Evolutionary conservation across 2,888 invertebrate genomes (phyloP), one percentile per base, ranked within the genome.

Genomic region (Gari tellinella): DNA sequence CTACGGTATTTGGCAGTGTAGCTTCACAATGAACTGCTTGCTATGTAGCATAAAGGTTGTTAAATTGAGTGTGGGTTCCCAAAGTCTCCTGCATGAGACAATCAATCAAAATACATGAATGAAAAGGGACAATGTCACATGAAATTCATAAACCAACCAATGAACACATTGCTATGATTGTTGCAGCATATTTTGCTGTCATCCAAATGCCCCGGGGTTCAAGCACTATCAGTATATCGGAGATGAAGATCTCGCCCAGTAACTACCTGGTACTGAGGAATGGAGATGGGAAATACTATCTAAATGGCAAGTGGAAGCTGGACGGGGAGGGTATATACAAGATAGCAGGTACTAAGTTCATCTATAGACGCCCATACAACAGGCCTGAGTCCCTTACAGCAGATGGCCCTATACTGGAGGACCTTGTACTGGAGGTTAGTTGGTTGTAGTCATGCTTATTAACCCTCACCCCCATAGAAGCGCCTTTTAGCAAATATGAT

Each of bases 221-320:
- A n/a, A 98, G 97, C 0, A 96, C 96, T 88, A 96, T 99, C 83
- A 91, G 93, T 17, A 95, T 99, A 63, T 94, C 94, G 82, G 99
- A 99, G 94, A 91, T 94, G 2, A 93, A 93, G 46, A 94, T 96
- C 1, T 97, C 98, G 0, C 96, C 95, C 89, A 98, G 95, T 90
- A 99, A 99, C 93, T 98, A 97, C 92, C 94, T 97, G 83, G 98
- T 98, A 5, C 94, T 98, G 55, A 94, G 97, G 80, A 97, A 97
- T 91, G 93, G 94, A 63, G 94, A 95, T 52, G 96, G 96, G 3
- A 94, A 96, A 84, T 99, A 96, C 91, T 97, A 97, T 90, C 93
- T 99, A 58, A 99, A 99, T 92, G 99, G 99, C 0, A 95, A 97
- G 91, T 98, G 97, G 95, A 95, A 96, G 89, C 97, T 99, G 88